Evolutionary conservation across 2,888 invertebrate species (phyloP).

Genomic region (Belgica antarctica): DNA sequence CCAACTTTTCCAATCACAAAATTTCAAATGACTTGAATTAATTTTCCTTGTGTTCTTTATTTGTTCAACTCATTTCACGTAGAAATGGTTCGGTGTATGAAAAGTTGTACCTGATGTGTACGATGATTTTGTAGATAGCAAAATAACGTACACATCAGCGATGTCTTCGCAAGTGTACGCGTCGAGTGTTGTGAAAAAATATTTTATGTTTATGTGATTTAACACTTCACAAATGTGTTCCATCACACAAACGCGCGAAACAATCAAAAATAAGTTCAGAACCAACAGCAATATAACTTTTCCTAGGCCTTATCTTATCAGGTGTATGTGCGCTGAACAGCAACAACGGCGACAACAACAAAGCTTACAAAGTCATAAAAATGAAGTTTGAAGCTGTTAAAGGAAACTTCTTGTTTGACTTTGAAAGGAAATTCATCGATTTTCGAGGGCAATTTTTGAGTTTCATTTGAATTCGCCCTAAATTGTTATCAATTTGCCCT

Average conservation of each 20-base stretch:
- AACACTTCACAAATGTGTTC: not conserved
- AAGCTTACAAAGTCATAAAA: no score
- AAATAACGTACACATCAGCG: not conserved
- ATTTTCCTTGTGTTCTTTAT: constrained; percentile 36
- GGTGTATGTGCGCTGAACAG: constrained; percentile 15
- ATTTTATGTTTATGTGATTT: constrained; percentile 8
- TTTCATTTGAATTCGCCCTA: no score
- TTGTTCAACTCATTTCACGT: constrained; percentile 32
- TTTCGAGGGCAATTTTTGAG: no score
- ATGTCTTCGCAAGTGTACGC: not conserved
- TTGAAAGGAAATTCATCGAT: no score
- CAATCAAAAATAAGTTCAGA: constrained; percentile 7
- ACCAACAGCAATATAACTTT: constrained; percentile 24
- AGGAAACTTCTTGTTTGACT: no score
- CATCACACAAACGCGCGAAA: constrained; percentile 19
- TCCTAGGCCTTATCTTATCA: constrained; percentile 15
- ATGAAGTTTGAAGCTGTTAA: no score
- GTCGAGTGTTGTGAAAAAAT: not conserved
- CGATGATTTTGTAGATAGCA: constrained; percentile 43
- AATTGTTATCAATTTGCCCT: no score
- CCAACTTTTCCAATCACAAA: constrained; percentile 42
- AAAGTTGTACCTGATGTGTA: constrained; percentile 13
- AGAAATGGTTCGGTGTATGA: constrained; percentile 26
- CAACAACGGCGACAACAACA: no score
- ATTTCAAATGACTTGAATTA: constrained; percentile 44